These are phyloP conservation scores for Pteruthius melanotis DNA, from an alignment of 2,113 vertebrate genomes.

Conservation along the genomic window DNA sequence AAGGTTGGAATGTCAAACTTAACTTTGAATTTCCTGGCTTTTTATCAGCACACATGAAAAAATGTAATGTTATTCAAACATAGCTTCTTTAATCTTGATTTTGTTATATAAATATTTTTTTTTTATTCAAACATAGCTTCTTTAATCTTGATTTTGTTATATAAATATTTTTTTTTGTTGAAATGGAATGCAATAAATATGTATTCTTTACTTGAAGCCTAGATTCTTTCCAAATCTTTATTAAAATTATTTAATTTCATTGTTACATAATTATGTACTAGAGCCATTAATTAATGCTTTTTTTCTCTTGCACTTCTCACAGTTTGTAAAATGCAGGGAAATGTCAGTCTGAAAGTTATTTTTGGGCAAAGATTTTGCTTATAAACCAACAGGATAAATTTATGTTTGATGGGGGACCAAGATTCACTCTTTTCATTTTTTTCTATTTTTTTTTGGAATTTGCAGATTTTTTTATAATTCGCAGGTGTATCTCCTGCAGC, in stretches of 20 bases:
- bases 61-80: conserved; percentile 12
- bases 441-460: neutral
- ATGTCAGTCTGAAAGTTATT: neutral
- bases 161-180: neutral
- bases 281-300: neutral
- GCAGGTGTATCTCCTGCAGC: neutral
- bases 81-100: neutral
- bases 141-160: conserved; percentile 12
- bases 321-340: neutral
- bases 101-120: neutral
- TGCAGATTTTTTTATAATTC: neutral
- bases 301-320: neutral
- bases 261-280: neutral
- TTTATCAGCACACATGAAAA: conserved; percentile 6
- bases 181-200: neutral
- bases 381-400: neutral
- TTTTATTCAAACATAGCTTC: neutral
- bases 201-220: neutral
- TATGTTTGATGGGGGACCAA: neutral
- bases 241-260: neutral
- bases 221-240: neutral
- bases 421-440: neutral
- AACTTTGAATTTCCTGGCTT: conserved; percentile 41
- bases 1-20: conserved; percentile 12
- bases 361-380: neutral